phyloP scores from a whole-genome alignment of 1,140 invertebrate genomes.

The Papilio xuthus region DNA sequence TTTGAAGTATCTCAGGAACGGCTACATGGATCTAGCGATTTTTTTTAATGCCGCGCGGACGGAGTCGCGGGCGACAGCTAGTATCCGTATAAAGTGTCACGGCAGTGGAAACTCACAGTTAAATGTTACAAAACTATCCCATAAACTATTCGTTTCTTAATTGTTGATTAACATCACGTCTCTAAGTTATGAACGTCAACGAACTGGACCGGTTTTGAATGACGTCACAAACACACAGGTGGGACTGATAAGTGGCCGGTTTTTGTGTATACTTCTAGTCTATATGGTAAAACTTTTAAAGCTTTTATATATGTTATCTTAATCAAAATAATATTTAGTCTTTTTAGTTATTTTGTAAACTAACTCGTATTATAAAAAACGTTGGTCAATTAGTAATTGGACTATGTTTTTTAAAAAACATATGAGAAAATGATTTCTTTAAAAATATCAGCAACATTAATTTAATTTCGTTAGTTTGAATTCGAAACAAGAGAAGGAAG shows the following conservation, averaged over 20 bases:
- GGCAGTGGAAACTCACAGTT: too few species aligned
- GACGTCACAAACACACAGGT: constrained; percentile 1
- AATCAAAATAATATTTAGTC: neutral
- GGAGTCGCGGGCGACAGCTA: too few species aligned
- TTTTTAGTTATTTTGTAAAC: neutral
- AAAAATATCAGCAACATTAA: too few species aligned
- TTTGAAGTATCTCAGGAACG: too few species aligned
- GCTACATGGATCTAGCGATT: too few species aligned
- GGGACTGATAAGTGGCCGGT: neutral
- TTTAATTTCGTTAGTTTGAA: too few species aligned
- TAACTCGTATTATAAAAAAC: neutral
- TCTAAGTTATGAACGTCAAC: constrained; percentile 26
- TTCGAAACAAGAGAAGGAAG: too few species aligned
- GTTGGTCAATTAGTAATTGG: neutral
- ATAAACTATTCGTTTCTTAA: constrained; percentile 6
- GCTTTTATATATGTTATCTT: neutral
- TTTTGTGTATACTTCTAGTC: constrained; percentile 16
- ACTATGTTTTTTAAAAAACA: too few species aligned
- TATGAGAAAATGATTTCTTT: too few species aligned
- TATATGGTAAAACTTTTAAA: neutral
- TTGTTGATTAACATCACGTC: constrained; percentile 33
- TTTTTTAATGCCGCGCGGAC: too few species aligned
- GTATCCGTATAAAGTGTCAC: too few species aligned
- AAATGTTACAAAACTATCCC: neutral
- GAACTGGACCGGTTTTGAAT: constrained; percentile 25